phyloP scores from a whole-genome alignment of 2,888 invertebrate species.

The Pediacus dermestoides region DNA sequence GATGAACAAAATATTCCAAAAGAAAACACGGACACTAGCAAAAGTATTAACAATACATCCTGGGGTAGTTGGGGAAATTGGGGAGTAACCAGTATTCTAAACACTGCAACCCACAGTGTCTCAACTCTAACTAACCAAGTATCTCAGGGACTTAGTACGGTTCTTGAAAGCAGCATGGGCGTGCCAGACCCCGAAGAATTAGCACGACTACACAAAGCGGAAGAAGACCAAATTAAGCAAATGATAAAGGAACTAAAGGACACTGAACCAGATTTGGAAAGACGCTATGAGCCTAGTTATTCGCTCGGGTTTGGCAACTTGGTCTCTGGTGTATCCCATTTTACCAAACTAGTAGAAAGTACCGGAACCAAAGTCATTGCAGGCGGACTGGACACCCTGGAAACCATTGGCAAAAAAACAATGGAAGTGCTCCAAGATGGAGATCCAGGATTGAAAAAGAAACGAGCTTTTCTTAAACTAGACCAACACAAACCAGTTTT shows the following conservation, averaged over 20 bases:
- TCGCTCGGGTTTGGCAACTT: conserved; percentile 51
- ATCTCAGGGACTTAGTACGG: conserved; percentile 73
- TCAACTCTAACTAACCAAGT: conserved; percentile 76
- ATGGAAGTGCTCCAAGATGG: conserved; percentile 91
- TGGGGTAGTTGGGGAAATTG: conserved; percentile 70
- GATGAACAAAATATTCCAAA: conserved; percentile 38
- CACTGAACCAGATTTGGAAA: conserved; percentile 11
- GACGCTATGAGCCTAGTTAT: conserved; percentile 6
- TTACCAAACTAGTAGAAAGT: conserved; percentile 66
- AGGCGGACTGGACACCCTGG: conserved; percentile 82
- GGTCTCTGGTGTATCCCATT: conserved; percentile 61
- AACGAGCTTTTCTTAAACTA: conserved; percentile 64
- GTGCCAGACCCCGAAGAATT: conserved; percentile 79
- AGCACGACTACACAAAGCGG: conserved; percentile 52
- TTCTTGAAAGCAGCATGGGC: conserved; percentile 78
- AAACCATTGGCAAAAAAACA: conserved; percentile 91
- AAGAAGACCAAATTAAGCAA: conserved; percentile 24
- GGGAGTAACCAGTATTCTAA: conserved; percentile 70
- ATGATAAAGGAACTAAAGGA: background rate
- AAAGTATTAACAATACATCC: conserved; percentile 20
- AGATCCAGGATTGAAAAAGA: conserved; percentile 82
- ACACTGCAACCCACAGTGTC: conserved; percentile 72
- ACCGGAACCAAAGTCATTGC: conserved; percentile 63
- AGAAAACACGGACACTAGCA: background rate
- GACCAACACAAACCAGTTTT: conserved; percentile 61